Conservation (phyloP, 2,797 vertebrate genomes). For the Arrhamphus sclerolepis region DNA sequence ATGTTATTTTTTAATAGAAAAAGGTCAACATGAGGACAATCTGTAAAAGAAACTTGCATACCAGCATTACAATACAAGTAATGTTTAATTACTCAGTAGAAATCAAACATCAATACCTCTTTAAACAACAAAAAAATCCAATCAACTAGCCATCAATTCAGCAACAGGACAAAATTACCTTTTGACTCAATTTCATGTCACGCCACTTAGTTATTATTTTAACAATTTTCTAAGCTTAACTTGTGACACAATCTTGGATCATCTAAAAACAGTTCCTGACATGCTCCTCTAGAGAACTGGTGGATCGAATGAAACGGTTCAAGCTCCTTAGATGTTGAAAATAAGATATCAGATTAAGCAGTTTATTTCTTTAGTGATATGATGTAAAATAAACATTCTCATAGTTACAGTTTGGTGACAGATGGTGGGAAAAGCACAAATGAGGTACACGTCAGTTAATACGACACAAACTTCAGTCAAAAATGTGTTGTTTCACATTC, state of each 20-base stretch:
- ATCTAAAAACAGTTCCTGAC: conserved; percentile 6
- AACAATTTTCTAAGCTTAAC: conserved; percentile 39
- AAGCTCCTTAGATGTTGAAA: no score
- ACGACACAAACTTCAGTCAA: conserved; percentile 32
- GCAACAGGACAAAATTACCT: neutral
- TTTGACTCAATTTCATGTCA: neutral
- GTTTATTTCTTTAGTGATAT: neutral
- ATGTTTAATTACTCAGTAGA: conserved; percentile 46
- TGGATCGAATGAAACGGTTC: no score
- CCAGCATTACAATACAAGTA: conserved; percentile 50
- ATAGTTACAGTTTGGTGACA: conserved; percentile 2
- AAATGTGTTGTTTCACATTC: conserved; percentile 22
- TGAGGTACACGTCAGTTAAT: conserved; percentile 3
- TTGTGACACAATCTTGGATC: conserved; percentile 14
- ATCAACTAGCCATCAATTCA: conserved; percentile 3
- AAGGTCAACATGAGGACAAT: conserved; percentile 34
- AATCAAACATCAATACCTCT: conserved; percentile 22
- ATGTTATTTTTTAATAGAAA: conserved; percentile 59
- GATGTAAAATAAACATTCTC: neutral
- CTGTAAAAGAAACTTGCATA: conserved; percentile 32
- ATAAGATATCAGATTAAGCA: no score
- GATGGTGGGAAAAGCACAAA: conserved; percentile 22
- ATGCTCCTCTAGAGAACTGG: neutral
- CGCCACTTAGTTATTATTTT: conserved; percentile 7
- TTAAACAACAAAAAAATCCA: neutral